Evolutionary conservation across 1,140 invertebrate genomes (phyloP).

Genomic region (Zeugodacus cucurbitae): DNA sequence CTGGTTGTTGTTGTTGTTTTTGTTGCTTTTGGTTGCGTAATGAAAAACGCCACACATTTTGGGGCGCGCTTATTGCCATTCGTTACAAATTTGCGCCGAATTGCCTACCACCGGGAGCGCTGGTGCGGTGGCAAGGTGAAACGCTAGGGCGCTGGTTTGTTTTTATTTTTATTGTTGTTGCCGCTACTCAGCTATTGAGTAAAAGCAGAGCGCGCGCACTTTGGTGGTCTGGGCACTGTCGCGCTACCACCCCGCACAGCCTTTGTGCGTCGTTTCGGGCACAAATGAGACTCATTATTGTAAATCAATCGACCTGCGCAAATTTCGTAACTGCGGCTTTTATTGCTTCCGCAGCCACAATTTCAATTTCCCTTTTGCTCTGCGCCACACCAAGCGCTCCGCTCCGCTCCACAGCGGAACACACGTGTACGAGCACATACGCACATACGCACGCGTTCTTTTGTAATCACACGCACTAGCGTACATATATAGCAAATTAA

Average conservation of each 20-base stretch:
- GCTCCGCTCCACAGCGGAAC: neutral
- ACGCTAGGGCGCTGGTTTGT: neutral
- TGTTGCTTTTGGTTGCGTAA: conserved; percentile 45
- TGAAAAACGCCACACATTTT: conserved; percentile 12
- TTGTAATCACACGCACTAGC: no score
- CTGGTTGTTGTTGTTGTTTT: neutral
- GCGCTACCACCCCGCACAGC: conserved; percentile 40
- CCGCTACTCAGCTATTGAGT: neutral
- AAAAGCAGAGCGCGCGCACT: neutral
- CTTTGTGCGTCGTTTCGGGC: conserved; percentile 35
- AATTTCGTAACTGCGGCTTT: conserved; percentile 45
- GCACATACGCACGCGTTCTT: no score
- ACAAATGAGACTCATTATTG: conserved; percentile 54
- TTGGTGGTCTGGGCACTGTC: conserved; percentile 47
- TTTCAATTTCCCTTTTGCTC: conserved; percentile 43
- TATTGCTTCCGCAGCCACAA: conserved; percentile 46
- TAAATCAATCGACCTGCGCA: conserved; percentile 56
- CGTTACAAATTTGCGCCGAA: neutral
- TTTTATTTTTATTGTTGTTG: neutral
- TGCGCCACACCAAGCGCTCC: neutral
- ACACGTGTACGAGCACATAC: neutral
- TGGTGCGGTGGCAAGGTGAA: neutral
- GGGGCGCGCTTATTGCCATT: neutral
- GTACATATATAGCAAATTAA: neutral
- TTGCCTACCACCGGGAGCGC: neutral